phyloP scores from a whole-genome alignment of 53 echinoderm and acorn worm genomes.

The Mesocentrotus franciscanus region DNA sequence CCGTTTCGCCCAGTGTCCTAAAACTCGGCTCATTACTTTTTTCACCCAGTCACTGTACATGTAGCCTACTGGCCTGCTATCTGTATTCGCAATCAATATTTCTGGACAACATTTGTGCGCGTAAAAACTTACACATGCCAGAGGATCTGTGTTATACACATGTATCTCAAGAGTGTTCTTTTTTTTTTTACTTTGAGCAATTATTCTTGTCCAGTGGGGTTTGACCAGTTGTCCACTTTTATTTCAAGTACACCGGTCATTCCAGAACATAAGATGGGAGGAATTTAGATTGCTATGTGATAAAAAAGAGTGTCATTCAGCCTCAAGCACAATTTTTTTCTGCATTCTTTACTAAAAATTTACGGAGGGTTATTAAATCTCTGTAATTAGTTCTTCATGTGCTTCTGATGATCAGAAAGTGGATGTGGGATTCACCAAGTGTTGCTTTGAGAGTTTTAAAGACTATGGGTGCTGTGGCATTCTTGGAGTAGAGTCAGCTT shows the following conservation, averaged over 20 bases:
- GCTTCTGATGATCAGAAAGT: background rate
- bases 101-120: background rate
- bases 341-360: background rate
- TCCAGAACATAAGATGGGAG: background rate
- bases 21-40: background rate
- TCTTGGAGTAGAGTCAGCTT: slow-evolving; percentile 26
- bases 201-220: background rate
- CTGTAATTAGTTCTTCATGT: background rate
- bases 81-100: background rate
- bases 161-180: background rate
- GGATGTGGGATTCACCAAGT: background rate
- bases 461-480: slow-evolving; percentile 24
- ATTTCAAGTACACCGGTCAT: background rate
- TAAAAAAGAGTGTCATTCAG: background rate
- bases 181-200: background rate
- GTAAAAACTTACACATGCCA: background rate
- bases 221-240: background rate
- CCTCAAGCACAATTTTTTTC: background rate
- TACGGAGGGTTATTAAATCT: no score
- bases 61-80: background rate
- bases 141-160: background rate
- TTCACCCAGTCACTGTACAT: slow-evolving; percentile 2
- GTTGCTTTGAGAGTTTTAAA: background rate
- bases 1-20: slow-evolving; percentile 59
- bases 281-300: background rate